Evolutionary conservation across 2,797 vertebrate genomes (phyloP).

Genomic region (Ciconia nigra): DNA sequence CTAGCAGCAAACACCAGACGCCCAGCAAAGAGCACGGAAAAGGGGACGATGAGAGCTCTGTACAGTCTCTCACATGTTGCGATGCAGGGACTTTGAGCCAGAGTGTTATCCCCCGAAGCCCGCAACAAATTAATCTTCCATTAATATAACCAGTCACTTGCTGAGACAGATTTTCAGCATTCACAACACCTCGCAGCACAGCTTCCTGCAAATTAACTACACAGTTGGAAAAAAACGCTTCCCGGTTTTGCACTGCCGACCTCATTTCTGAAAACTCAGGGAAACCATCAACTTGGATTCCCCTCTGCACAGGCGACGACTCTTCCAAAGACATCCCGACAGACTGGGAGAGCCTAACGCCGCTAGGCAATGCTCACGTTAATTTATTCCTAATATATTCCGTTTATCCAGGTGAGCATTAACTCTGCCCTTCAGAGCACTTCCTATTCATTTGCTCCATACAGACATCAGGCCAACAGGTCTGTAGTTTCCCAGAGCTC

Average conservation of each 20-base stretch:
- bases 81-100: background rate
- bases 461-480: background rate
- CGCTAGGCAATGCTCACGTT: accelerated
- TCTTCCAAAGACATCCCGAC: background rate
- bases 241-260: background rate
- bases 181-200: background rate
- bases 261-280: background rate
- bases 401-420: background rate
- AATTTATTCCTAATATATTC: background rate
- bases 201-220: background rate
- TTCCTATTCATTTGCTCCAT: background rate
- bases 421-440: background rate
- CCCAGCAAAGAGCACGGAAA: accelerated
- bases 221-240: background rate
- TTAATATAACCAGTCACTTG: background rate
- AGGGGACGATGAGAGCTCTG: accelerated
- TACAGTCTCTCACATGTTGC: accelerated
- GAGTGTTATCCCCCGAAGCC: background rate
- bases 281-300: background rate
- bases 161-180: no score
- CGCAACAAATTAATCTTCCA: background rate
- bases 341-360: background rate
- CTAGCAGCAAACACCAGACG: background rate
- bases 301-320: accelerated
- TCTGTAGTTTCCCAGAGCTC: background rate